Percentiles rank a stretch among this genome's conserved stretches.
These are phyloP conservation scores for Eumaeus atala DNA, from an alignment of 1,140 invertebrate species.

Conservation along the genomic window DNA sequence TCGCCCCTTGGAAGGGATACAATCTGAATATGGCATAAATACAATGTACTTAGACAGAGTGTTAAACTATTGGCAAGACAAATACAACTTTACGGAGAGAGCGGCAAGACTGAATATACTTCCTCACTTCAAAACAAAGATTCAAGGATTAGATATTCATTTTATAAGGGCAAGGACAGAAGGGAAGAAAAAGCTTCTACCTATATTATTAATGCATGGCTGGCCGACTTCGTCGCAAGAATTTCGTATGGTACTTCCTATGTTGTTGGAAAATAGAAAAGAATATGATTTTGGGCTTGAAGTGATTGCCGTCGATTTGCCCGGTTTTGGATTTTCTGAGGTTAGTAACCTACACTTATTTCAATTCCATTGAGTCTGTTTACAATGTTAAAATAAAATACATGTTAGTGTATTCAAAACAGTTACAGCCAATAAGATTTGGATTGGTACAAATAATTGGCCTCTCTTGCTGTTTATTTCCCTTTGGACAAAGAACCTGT, in stretches of 20 bases:
- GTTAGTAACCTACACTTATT: slow-evolving; percentile 38
- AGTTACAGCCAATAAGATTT: too few species aligned
- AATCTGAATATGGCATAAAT: slow-evolving; percentile 88
- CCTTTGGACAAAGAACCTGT: too few species aligned
- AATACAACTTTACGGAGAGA: slow-evolving; percentile 84
- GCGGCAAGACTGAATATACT: slow-evolving; percentile 81
- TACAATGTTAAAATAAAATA: too few species aligned
- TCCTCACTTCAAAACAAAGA: slow-evolving; percentile 82
- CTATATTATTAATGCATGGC: slow-evolving; percentile 88
- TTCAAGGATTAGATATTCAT: slow-evolving; percentile 85
- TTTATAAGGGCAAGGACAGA: slow-evolving; percentile 79
- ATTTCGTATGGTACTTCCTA: slow-evolving; percentile 87
- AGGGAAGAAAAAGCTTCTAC: slow-evolving; percentile 75
- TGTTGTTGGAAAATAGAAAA: slow-evolving; percentile 77
- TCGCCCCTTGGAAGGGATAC: slow-evolving; percentile 78
- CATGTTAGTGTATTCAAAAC: too few species aligned
- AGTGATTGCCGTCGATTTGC: slow-evolving; percentile 85
- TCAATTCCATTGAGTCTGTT: too few species aligned
- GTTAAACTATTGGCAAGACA: slow-evolving; percentile 81
- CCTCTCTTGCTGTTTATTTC: too few species aligned
- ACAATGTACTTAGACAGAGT: slow-evolving; percentile 79
- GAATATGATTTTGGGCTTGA: slow-evolving; percentile 84
- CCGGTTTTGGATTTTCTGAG: slow-evolving; percentile 91
- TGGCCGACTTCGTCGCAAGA: slow-evolving; percentile 94
- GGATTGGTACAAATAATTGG: too few species aligned